phyloP scores from a whole-genome alignment of 1,140 invertebrate genomes.

The Zaprionus tsacasi region DNA sequence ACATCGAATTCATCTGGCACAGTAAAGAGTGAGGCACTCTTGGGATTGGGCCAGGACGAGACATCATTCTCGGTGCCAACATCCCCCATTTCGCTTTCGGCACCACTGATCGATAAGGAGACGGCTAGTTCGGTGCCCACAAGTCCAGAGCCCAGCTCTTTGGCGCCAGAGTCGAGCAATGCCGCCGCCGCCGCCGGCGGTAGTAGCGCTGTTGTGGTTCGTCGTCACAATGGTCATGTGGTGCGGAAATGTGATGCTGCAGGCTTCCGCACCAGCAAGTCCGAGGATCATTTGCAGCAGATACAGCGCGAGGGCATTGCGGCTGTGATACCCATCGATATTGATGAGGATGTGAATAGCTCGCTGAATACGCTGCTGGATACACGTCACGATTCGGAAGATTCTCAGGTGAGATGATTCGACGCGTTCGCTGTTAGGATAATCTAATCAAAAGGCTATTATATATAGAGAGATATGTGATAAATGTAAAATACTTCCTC shows the following conservation, averaged over 20 bases:
- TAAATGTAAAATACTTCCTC: neutral
- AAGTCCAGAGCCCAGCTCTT: constrained; percentile 88
- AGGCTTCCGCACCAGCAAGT: constrained; percentile 91
- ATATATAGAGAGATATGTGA: constrained; percentile 7
- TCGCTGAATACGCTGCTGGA: constrained; percentile 95
- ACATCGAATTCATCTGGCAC: constrained; percentile 76
- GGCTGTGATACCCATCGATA: constrained; percentile 93
- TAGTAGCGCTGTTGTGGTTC: constrained; percentile 84
- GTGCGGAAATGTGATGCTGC: constrained; percentile 82
- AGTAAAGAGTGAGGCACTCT: constrained; percentile 69
- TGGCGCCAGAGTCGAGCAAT: constrained; percentile 84
- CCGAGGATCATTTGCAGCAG: constrained; percentile 93
- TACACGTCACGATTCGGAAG: constrained; percentile 89
- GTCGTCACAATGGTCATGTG: constrained; percentile 74
- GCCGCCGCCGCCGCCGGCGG: constrained; percentile 38
- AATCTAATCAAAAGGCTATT: neutral
- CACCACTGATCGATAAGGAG: constrained; percentile 80
- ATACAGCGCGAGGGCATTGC: constrained; percentile 82
- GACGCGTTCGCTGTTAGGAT: neutral
- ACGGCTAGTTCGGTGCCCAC: constrained; percentile 90
- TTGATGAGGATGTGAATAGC: constrained; percentile 96
- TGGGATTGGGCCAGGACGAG: constrained; percentile 63
- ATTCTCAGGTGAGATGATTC: constrained; percentile 76
- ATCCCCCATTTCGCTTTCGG: constrained; percentile 80
- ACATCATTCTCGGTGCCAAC: constrained; percentile 83